Base-by-base conservation (phyloP, 1,140 invertebrate species). In the Diplogasteroides magnus region DNA sequence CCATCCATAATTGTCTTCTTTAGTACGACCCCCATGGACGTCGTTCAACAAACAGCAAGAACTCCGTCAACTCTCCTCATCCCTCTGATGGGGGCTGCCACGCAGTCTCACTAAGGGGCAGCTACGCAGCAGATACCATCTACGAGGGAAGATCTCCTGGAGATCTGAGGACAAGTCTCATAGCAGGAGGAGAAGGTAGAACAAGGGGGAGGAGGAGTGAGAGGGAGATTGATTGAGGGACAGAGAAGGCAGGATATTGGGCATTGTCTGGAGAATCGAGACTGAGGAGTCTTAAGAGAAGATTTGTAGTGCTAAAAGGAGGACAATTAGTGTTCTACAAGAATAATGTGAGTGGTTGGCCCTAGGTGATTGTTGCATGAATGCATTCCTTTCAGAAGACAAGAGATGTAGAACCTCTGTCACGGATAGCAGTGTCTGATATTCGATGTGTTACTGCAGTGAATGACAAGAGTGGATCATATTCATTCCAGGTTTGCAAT, bases 291-390 rank as follows among this genome's bases (percentile, higher is more conserved):
- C 55, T 78, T 28, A 78, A 78, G 60, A 60, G 77, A 61, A 73
- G 77, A 37, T 78, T 74, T 68, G 73, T 78, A 14, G 66, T 79
- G 14, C 56, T 78, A 26, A 74, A 69, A 29, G 71, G 79, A 67
- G 70, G 69, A 14, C 31, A 68, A 27, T 55, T 78, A 2, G 61
- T 57, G n/a, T 79, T 78, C 31, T 78, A 79, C 56, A 64, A 68
- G 59, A 61, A 56, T 6, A 62, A 27, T 61, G 57, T 23, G 2
- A 28, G 6, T 31, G 25, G 32, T 60, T 1, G 2, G 26, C 1
- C 19, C 6, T 48, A n/a, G n/a, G 2, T n/a, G 19, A 27, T 13
- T 25, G 2, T 1, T 27, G 58, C 3, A 23, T 65, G 11, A 23
- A 65, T 6, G 26, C 25, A 13, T 65, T 56, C 25, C 64, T 56